These are phyloP conservation scores for Eremobia ochroleuca DNA, from an alignment of 2,888 invertebrate genomes.

Conservation along the genomic window DNA sequence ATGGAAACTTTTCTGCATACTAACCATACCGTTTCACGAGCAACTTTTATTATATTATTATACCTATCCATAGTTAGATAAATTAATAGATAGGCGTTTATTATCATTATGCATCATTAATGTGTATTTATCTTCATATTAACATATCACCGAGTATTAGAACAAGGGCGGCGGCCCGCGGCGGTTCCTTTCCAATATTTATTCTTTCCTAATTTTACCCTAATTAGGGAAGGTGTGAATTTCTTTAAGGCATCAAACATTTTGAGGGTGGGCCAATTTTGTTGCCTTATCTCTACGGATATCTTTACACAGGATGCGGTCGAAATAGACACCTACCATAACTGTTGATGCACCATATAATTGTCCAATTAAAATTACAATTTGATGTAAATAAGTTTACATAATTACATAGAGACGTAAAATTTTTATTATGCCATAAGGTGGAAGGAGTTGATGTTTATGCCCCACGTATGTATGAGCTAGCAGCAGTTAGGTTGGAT, in stretches of 20 bases:
- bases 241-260: conserved; percentile 83
- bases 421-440: conserved; percentile 52
- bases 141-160: conserved; percentile 71
- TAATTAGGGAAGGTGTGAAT: conserved; percentile 90
- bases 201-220: conserved; percentile 86
- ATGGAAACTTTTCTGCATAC: neutral
- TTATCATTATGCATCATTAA: conserved; percentile 80
- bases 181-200: conserved; percentile 82
- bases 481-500: conserved; percentile 24
- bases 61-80: conserved; percentile 40
- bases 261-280: conserved; percentile 85
- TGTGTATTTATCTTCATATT: conserved; percentile 83
- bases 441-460: conserved; percentile 66
- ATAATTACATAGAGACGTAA: conserved; percentile 68
- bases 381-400: conserved; percentile 85
- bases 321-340: conserved; percentile 81
- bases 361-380: conserved; percentile 89
- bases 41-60: conserved; percentile 38
- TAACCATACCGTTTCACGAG: conserved; percentile 15
- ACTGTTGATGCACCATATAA: conserved; percentile 84
- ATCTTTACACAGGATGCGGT: conserved; percentile 86
- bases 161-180: conserved; percentile 68
- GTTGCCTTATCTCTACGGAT: conserved; percentile 80
- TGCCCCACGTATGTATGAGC: conserved; percentile 32
- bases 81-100: conserved; percentile 71